Evolutionary conservation across 2,113 vertebrate species (phyloP).

Genomic region (Pterocles orientalis): DNA sequence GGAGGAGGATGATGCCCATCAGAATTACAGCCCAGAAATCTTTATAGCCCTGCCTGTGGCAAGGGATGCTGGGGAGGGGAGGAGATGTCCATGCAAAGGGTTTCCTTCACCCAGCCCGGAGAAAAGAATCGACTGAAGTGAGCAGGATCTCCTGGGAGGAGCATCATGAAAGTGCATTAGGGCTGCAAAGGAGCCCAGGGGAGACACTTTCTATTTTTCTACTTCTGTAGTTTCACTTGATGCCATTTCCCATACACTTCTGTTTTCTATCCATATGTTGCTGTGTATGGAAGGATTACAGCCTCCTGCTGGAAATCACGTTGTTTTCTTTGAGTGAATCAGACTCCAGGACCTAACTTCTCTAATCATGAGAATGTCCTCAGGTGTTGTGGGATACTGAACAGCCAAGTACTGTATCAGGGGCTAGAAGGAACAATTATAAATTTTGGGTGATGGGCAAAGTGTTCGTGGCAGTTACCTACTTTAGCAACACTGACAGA

Average conservation of each 20-base stretch:
- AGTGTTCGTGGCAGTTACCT: not conserved
- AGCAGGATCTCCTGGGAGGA: not conserved
- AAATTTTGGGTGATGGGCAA: not conserved
- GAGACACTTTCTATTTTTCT: not conserved
- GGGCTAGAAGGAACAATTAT: not conserved
- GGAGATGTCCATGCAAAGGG: not conserved
- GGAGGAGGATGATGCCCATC: not conserved
- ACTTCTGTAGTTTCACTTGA: not conserved
- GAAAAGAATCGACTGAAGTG: not conserved
- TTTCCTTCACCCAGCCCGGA: not conserved
- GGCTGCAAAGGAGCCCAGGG: not conserved
- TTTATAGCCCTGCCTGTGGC: not conserved
- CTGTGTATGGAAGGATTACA: not conserved
- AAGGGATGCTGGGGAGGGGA: not conserved
- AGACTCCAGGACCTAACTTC: not conserved
- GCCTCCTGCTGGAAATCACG: not conserved
- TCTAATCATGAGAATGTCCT: not conserved
- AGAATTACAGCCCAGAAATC: accelerated
- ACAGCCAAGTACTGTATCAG: not conserved
- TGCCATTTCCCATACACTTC: accelerated
- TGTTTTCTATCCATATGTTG: not conserved
- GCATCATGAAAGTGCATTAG: not conserved
- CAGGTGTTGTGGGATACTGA: not conserved
- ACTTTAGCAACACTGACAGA: not conserved
- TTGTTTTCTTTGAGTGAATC: not conserved